Percentiles rank a stretch among this genome's conserved stretches.
These are phyloP conservation scores for Dascyllus trimaculatus DNA, from an alignment of 2,113 vertebrate species.

Conservation along the genomic window DNA sequence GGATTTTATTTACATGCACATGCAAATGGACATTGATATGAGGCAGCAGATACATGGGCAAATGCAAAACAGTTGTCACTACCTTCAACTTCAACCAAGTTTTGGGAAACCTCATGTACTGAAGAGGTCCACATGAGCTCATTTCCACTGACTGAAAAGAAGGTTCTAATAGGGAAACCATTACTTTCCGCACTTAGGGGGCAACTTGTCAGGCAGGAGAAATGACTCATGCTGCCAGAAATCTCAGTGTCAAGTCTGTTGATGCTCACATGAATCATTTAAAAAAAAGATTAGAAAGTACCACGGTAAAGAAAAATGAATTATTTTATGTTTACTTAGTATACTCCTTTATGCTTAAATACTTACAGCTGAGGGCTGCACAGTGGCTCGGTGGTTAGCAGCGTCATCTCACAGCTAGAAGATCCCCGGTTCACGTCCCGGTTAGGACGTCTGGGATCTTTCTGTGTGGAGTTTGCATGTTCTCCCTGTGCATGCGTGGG, in stretches of 20 bases:
- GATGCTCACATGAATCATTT: constrained; percentile 39
- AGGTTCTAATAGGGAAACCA: constrained; percentile 43
- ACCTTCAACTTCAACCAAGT: constrained; percentile 60
- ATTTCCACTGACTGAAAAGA: constrained; percentile 39
- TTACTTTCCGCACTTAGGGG: constrained; percentile 60
- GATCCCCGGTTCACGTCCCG: too few species aligned
- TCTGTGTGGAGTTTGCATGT: too few species aligned
- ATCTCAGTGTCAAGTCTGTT: constrained; percentile 46
- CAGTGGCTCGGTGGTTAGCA: too few species aligned
- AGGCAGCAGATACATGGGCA: background rate
- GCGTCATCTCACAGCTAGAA: too few species aligned
- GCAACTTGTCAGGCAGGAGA: constrained; percentile 57
- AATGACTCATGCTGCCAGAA: constrained; percentile 35
- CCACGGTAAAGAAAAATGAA: background rate
- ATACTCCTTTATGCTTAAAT: background rate
- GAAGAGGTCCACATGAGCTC: constrained; percentile 63
- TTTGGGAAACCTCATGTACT: background rate
- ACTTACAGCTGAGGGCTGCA: constrained; percentile 68
- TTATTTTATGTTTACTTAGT: background rate
- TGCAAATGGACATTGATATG: background rate
- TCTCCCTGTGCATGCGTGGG: too few species aligned
- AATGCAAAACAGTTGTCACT: background rate
- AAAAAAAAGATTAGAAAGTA: background rate
- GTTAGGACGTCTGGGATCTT: too few species aligned
- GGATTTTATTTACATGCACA: too few species aligned